Evolutionary conservation across 2,113 vertebrate genomes (phyloP), one percentile per base, ranked within the genome.

Genomic region (Aviceda subcristata): DNA sequence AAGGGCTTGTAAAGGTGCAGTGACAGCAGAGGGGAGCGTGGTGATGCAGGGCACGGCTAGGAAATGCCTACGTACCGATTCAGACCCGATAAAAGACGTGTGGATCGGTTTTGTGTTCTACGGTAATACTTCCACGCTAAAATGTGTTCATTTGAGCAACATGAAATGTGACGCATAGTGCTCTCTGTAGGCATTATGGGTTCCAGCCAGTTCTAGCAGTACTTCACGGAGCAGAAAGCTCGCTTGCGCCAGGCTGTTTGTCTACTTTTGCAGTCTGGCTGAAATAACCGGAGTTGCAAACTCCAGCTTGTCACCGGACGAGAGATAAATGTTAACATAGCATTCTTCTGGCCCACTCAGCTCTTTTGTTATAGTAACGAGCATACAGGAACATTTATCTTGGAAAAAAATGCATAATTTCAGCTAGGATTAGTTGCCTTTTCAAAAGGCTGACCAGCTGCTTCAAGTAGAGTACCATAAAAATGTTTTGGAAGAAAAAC

Each of bases 101-200:
- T 0, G 0, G 15, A 41, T 84, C 0, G 0, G 9, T 75, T 91
- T 63, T 48, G 59, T n/a, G 41, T 51, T 86, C 50, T 57, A 15
- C 21, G 14, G 29, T 56, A 32, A 41, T 41, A 4, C 8, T 43
- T 86, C 9, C n/a, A 26, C 30, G 26, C 29, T 95, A 8, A 63
- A 86, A 34, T n/a, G 15, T 38, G 17, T 66, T 79, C 1, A 34
- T 90, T 57, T 75, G 26, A 72, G 56, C 46, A 51, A 3, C 41
- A 26, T 15, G 67, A 68, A 76, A 72, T 9, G 22, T 41, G 66
- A 85, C 87, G 38, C 11, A 13, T 2, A 11, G 57, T 62, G 6
- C 57, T 62, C 62, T 67, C 8, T 29, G 22, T 66, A 48, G 46
- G 22, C 27, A 32, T n/a, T 30, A 15, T 27, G 43, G 38, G 57